Evolutionary conservation across 2,797 vertebrate genomes (phyloP).

Genomic region (Numenius phaeopus): DNA sequence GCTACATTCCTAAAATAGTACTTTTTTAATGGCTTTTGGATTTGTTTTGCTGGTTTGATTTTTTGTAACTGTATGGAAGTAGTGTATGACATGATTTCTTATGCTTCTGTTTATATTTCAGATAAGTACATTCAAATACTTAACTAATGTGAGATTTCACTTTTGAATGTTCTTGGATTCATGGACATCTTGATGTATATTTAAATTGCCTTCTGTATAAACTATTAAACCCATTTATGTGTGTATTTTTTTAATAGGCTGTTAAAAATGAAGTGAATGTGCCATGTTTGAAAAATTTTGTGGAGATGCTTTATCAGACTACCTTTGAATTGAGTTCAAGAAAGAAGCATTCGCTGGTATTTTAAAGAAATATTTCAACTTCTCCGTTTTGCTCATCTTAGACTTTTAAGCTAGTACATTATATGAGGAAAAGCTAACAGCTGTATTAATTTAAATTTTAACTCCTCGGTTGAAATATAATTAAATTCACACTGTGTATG

Average conservation of each 20-base stretch:
- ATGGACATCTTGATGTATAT: neutral
- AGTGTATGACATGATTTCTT: neutral
- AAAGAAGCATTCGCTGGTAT: constrained; percentile 99
- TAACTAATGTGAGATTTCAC: neutral
- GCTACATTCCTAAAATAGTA: neutral
- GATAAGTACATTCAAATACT: neutral
- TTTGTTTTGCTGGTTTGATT: neutral
- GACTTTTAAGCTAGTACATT: neutral
- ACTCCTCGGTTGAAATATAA: neutral
- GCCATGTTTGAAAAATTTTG: constrained; percentile 98
- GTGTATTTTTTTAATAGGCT: constrained; percentile 83
- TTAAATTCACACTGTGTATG: neutral
- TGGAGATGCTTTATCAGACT: constrained; percentile 99
- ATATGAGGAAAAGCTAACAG: neutral
- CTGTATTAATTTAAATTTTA: neutral
- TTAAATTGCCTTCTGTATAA: neutral
- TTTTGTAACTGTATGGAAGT: neutral
- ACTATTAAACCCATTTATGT: neutral
- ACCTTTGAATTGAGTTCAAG: constrained; percentile 98
- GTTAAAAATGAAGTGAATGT: constrained; percentile 99
- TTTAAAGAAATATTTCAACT: constrained; percentile 68
- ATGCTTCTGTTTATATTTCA: neutral
- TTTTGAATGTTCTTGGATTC: neutral
- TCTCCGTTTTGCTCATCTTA: constrained; percentile 17
- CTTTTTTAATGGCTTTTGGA: neutral